Percentiles rank a stretch among this genome's conserved stretches.
Evolutionary conservation across 37 sponge, comb jelly and placozoan genomes (phyloP).

Genomic region (Spongia lamella): DNA sequence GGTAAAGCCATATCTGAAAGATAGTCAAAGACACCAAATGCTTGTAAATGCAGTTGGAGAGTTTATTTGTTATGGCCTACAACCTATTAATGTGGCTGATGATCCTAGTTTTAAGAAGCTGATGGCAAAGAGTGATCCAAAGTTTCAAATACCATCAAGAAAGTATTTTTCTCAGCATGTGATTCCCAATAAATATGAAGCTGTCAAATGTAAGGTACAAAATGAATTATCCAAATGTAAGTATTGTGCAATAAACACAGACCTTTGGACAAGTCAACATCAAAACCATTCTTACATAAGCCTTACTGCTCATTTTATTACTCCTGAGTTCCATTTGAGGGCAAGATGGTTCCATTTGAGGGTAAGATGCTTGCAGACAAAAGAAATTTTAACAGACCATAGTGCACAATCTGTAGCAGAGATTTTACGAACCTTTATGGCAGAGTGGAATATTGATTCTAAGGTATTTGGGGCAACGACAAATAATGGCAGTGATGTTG

Average conservation of each 20-base stretch:
- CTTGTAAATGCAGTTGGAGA: no score
- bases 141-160: no score
- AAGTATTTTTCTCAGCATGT: no score
- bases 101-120: no score
- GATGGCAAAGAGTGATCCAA: no score
- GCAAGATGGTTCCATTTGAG: no score
- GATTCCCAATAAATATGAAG: no score
- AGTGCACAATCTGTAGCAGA: background rate
- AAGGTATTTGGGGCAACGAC: slow-evolving; percentile 15
- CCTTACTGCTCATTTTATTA: slow-evolving; percentile 9
- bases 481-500: slow-evolving; percentile 6
- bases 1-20: no score
- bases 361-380: background rate
- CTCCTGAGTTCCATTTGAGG: background rate
- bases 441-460: background rate
- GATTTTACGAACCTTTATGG: background rate
- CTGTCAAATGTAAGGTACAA: no score
- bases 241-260: slow-evolving; percentile 13
- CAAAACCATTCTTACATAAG: slow-evolving; percentile 8
- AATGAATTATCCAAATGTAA: background rate
- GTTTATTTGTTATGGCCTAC: no score
- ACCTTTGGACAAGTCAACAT: slow-evolving; percentile 19
- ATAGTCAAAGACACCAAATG: no score
- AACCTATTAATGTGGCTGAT: no score
- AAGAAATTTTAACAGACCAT: slow-evolving; percentile 12